Evolutionary conservation across 2,113 vertebrate genomes (phyloP).

Genomic region (Hemiprocne comata): DNA sequence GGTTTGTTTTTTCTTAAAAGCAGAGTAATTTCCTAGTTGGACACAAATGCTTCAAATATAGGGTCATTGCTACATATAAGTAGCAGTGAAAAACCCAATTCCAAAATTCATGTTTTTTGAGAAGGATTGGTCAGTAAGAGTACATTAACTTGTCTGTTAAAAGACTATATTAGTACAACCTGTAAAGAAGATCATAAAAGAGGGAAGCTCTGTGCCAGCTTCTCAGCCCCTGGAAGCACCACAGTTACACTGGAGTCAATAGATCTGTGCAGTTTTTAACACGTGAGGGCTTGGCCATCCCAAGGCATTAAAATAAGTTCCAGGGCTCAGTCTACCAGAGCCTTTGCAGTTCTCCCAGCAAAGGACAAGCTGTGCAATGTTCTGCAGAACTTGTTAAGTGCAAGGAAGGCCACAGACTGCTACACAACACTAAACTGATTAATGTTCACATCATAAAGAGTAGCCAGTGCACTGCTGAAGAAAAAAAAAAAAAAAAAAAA

Average conservation of each 20-base stretch:
- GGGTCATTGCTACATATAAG: background rate
- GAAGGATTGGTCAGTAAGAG: background rate
- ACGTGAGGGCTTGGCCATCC: background rate
- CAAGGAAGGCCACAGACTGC: background rate
- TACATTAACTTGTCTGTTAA: background rate
- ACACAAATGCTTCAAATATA: background rate
- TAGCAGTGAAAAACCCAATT: fast-evolving
- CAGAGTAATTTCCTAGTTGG: background rate
- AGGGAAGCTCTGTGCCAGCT: background rate
- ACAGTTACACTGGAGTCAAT: fast-evolving
- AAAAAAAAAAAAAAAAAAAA: background rate
- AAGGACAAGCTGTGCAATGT: background rate
- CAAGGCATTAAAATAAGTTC: background rate
- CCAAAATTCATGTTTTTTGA: background rate
- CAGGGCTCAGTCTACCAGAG: background rate
- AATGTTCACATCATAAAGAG: background rate
- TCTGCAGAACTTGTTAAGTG: background rate
- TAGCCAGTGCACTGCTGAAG: background rate
- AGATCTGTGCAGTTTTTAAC: background rate
- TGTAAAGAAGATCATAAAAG: background rate
- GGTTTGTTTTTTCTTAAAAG: background rate
- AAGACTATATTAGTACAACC: background rate
- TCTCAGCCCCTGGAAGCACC: background rate
- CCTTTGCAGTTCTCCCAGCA: background rate
- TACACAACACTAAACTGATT: background rate